Evolutionary conservation across 2,113 vertebrate species (phyloP).

Genomic region (Pandion haliaetus): DNA sequence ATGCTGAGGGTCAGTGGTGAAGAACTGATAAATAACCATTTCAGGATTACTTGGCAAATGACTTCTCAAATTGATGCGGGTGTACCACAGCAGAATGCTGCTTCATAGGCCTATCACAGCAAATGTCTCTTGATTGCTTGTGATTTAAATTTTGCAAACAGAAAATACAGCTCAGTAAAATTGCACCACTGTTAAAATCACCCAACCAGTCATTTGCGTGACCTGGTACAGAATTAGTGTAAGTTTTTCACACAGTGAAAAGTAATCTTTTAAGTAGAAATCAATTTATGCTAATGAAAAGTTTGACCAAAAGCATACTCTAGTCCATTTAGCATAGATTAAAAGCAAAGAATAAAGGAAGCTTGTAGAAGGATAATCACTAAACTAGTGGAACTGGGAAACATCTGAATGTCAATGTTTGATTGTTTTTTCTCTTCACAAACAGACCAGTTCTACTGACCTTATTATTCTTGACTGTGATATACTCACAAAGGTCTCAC

Average conservation of each 20-base stretch:
- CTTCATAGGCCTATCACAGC: not conserved
- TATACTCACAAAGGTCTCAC: not conserved
- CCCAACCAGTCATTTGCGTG: accelerated
- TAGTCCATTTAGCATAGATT: not conserved
- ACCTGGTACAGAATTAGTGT: not conserved
- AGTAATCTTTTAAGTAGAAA: not conserved
- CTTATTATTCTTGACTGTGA: not conserved
- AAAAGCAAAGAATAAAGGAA: not conserved
- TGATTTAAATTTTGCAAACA: not conserved
- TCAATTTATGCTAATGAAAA: not conserved
- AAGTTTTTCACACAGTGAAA: not conserved
- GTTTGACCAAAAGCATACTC: not conserved
- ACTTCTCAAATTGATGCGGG: not conserved
- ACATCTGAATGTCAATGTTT: not conserved
- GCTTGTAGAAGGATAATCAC: not conserved
- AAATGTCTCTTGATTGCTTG: not conserved
- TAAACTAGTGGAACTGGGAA: not conserved
- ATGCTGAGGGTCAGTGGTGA: not conserved
- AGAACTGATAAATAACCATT: not conserved
- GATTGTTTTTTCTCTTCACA: not conserved
- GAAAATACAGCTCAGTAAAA: not conserved
- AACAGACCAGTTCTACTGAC: not conserved
- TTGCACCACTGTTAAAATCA: not conserved
- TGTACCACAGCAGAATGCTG: not conserved
- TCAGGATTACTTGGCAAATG: not conserved